Base-by-base conservation (phyloP, 2,113 vertebrate genomes). In the Bambusicola thoracicus region DNA sequence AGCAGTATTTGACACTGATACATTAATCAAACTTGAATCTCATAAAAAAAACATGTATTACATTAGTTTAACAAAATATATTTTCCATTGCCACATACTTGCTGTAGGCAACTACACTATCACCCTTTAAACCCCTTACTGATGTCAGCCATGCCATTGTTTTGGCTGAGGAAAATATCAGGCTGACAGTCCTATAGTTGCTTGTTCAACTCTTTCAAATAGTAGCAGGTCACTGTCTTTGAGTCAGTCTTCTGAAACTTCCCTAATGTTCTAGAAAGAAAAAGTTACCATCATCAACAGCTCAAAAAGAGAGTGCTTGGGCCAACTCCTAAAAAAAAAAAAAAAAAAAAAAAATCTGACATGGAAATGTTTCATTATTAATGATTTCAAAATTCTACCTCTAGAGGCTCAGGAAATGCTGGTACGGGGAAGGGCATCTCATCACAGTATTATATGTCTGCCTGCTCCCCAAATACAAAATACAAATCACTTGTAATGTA, bases 141-240 rank as follows among this genome's bases (percentile, higher is more conserved):
- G 85, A 85, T 77, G 63, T 85, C 82, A 90, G 79, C 59, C 63
- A 80, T 3, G 12, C 46, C 41, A 85, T 83, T 87, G 87, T 55
- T 85, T 38, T 62, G 38, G 79, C 79, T 76, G 92, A 91, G 48
- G 63, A 55, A 94, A 92, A 94, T 61, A 81, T 38, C 43, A 87
- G 24, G 41, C 70, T 91, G 81, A 92, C 81, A 95, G 43, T 41
- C 12, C 36, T 67, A 61, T 82, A 95, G 92, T 91, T 87, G 90
- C 67, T 86, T 74, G 34, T 69, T 87, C 72, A 80, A 76, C 44
- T 30, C 80, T 81, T 80, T 58, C 69, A 80, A 73, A 85, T 41
- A 48, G 14, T 85, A 72, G 36, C 72, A 87, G n/a, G 46, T 49
- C 41, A 76, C 5, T 69, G 49, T 80, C 70, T 73, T 80, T 83